Evolutionary conservation across 64 coral and sea anemone species (phyloP).

Genomic region (Hydrozoanthus tunicans): DNA sequence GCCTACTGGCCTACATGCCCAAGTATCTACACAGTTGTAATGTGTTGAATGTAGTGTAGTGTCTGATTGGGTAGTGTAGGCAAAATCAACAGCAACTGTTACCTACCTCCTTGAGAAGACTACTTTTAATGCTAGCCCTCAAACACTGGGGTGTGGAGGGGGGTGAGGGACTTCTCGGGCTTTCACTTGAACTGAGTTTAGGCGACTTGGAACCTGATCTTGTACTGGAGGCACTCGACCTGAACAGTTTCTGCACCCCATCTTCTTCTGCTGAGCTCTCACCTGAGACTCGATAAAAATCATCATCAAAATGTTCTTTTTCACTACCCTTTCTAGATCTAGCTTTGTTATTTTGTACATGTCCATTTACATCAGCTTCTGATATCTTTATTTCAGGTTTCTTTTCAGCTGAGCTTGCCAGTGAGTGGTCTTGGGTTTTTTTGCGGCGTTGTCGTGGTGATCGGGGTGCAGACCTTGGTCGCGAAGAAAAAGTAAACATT

Average conservation of each 20-base stretch:
- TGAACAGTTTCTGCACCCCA: constrained; percentile 74
- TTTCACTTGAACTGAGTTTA: constrained; percentile 55
- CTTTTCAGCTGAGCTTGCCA: constrained; percentile 16
- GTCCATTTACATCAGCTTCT: constrained; percentile 34
- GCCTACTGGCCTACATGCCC: too few relatives aligned
- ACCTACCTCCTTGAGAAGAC: constrained; percentile 86
- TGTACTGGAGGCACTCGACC: constrained; percentile 64
- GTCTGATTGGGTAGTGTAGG: too few relatives aligned
- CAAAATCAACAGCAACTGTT: too few relatives aligned
- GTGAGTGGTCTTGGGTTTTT: constrained; percentile 37
- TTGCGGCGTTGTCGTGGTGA: constrained; percentile 69
- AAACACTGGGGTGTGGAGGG: constrained; percentile 75
- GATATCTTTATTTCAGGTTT: constrained; percentile 71
- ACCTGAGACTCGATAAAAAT: constrained; percentile 71
- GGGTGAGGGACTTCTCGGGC: constrained; percentile 44
- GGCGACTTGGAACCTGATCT: constrained; percentile 74
- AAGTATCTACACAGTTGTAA: too few relatives aligned
- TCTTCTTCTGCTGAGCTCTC: constrained; percentile 87
- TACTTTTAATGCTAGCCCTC: constrained; percentile 89
- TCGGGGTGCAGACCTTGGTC: constrained; percentile 81
- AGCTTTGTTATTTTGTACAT: not conserved
- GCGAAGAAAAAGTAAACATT: constrained; percentile 90
- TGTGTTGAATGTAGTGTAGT: too few relatives aligned
- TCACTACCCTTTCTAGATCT: constrained; percentile 67
- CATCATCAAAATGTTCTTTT: constrained; percentile 73